These are phyloP conservation scores for Pelodytes ibericus DNA, from an alignment of 2,797 vertebrate species.

Conservation along the genomic window DNA sequence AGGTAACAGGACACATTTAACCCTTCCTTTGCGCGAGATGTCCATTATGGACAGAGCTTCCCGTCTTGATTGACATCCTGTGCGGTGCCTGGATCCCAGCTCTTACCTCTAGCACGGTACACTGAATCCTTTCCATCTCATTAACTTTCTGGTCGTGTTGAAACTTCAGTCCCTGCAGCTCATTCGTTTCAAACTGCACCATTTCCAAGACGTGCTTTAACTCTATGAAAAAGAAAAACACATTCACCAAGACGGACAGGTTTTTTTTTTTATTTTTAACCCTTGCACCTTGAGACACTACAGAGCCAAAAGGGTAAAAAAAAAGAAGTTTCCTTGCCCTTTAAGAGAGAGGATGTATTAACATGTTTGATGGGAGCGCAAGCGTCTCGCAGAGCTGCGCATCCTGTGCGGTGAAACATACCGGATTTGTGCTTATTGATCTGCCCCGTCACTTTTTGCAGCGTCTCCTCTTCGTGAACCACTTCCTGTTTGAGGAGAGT, in stretches of 20 bases:
- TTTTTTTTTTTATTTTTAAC: too few species aligned
- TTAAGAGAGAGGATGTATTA: too few species aligned
- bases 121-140: conserved; percentile 74
- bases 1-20: too few species aligned
- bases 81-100: background rate
- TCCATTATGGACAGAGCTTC: too few species aligned
- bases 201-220: conserved; percentile 77
- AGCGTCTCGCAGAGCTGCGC: too few species aligned
- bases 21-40: too few species aligned
- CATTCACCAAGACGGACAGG: too few species aligned
- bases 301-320: too few species aligned
- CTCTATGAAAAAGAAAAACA: conserved; percentile 65
- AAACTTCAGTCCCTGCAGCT: conserved; percentile 72
- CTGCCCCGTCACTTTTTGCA: conserved; percentile 70
- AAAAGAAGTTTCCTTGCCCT: too few species aligned
- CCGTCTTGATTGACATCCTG: background rate
- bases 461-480: conserved; percentile 71
- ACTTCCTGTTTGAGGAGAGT: conserved; percentile 70
- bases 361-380: too few species aligned
- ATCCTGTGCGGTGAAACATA: too few species aligned
- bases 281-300: too few species aligned
- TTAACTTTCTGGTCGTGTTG: conserved; percentile 74
- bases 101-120: conserved; percentile 72
- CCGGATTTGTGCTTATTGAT: conserved; percentile 77
- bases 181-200: conserved; percentile 74